These are phyloP conservation scores for Phainopepla nitens DNA, from an alignment of 2,113 vertebrate species.

Conservation along the genomic window DNA sequence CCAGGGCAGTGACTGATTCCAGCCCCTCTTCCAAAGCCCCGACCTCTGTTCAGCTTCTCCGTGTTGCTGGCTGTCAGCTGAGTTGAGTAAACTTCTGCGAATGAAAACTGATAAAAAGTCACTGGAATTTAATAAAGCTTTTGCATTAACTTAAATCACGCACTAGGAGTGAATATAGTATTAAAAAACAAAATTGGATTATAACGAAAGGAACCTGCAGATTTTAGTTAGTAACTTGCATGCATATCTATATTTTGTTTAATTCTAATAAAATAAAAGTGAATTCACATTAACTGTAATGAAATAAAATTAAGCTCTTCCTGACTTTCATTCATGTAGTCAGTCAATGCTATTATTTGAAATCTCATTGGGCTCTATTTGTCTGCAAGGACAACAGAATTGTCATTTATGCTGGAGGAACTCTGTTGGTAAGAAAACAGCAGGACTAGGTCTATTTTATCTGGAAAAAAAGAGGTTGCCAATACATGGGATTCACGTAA, in stretches of 20 bases:
- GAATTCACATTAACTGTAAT: constrained; percentile 11
- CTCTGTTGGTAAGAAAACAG: background rate
- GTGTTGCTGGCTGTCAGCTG: background rate
- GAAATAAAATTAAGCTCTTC: constrained; percentile 25
- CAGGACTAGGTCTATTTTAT: background rate
- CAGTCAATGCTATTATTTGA: constrained; percentile 3
- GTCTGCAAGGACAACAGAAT: background rate
- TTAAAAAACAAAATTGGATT: constrained; percentile 1
- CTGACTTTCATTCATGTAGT: background rate
- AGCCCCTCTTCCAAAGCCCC: background rate
- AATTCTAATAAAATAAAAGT: constrained; percentile 19
- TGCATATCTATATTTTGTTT: constrained; percentile 13
- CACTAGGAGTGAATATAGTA: background rate
- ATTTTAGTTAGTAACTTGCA: constrained; percentile 19
- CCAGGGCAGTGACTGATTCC: background rate
- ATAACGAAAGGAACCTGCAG: constrained; percentile 15
- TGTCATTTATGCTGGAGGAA: constrained; percentile 4
- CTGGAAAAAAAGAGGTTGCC: background rate
- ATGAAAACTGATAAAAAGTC: constrained; percentile 46
- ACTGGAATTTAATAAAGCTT: background rate
- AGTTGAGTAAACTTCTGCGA: constrained; percentile 43
- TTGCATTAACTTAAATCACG: background rate
- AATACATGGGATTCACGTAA: background rate
- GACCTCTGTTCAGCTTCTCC: background rate
- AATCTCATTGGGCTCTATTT: constrained; percentile 14